A percentile compares a stretch with the other conserved stretches of the same genome.
phyloP scores from a whole-genome alignment of 2,888 invertebrate genomes.

The Lordiphosa andalusiaca region DNA sequence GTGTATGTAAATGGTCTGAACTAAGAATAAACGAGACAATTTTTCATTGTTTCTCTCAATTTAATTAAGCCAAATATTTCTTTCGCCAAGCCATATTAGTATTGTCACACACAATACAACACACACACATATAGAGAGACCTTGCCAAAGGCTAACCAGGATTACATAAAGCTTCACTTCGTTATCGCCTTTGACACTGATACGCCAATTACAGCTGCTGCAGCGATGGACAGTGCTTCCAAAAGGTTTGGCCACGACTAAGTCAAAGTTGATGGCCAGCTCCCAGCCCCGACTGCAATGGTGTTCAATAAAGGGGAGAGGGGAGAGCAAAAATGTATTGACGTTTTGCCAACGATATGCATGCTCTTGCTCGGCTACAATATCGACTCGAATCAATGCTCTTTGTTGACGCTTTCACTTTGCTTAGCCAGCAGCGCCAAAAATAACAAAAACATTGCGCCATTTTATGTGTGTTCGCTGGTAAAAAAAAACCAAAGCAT shows the following conservation, averaged over 20 bases:
- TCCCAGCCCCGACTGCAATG: slow-evolving; percentile 3
- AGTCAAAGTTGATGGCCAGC: slow-evolving; percentile 6
- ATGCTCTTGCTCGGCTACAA: neutral
- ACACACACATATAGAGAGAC: neutral
- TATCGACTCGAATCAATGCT: slow-evolving; percentile 9
- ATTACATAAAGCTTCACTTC: slow-evolving; percentile 28
- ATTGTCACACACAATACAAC: slow-evolving; percentile 6
- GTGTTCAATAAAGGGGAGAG: neutral
- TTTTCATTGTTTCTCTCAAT: no score
- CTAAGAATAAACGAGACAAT: no score
- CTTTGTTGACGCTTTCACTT: slow-evolving; percentile 1
- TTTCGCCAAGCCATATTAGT: neutral
- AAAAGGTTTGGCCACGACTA: neutral
- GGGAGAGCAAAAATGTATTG: neutral
- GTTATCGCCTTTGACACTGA: slow-evolving; percentile 50
- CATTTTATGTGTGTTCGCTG: slow-evolving; percentile 56
- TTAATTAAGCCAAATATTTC: no score
- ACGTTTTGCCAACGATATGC: neutral
- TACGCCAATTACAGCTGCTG: slow-evolving; percentile 61
- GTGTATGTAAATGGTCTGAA: no score
- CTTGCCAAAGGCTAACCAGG: slow-evolving; percentile 27
- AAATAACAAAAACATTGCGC: slow-evolving; percentile 47
- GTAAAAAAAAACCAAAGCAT: slow-evolving; percentile 56
- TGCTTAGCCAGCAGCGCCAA: slow-evolving; percentile 28
- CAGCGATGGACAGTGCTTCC: slow-evolving; percentile 1